phyloP scores from a whole-genome alignment of 35 echinoderm and acorn worm species.

The Anneissia japonica region DNA sequence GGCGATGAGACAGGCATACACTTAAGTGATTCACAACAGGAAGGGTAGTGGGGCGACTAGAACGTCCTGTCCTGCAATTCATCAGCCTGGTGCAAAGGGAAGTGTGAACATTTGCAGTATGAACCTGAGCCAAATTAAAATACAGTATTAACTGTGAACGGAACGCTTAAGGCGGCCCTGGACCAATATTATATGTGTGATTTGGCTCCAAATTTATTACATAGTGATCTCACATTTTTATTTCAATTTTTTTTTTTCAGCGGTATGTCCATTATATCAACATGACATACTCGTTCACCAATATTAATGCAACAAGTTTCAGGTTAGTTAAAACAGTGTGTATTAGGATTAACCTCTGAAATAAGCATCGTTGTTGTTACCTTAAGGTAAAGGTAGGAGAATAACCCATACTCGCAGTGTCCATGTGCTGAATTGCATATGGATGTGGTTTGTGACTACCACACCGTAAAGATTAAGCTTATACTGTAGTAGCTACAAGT shows the following conservation, averaged over 20 bases:
- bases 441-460: no score
- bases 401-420: no score
- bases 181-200: background rate
- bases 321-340: constrained; percentile 38
- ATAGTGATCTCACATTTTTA: background rate
- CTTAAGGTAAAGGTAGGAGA: no score
- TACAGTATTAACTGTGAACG: no score
- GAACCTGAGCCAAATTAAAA: background rate
- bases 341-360: background rate
- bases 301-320: constrained; percentile 88
- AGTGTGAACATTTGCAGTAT: background rate
- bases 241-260: constrained; percentile 42
- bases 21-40: no score
- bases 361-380: no score
- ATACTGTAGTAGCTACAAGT: no score
- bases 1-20: no score
- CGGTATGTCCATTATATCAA: constrained; percentile 63
- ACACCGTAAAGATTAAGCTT: no score
- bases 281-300: constrained; percentile 89
- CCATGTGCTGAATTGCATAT: no score
- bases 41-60: no score
- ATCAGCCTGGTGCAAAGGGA: background rate
- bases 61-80: no score
- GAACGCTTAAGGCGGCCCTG: background rate
- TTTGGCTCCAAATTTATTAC: background rate